Base-by-base conservation (phyloP, 2,797 vertebrate species). In the Mallotus villosus region DNA sequence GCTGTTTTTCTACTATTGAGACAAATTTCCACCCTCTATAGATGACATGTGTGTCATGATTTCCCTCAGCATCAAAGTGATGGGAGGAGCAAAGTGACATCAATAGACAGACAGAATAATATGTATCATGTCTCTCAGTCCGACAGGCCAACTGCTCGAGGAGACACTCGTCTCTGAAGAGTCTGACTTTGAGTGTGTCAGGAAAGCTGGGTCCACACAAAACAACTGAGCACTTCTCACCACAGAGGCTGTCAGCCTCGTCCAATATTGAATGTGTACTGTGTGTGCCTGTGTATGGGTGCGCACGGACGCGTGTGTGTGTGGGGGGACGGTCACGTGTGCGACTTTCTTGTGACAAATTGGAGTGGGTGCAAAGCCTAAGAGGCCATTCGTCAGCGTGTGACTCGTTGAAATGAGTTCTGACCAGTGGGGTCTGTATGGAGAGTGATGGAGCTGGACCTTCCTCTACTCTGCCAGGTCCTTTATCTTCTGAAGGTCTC, bases 401-500 rank as follows among this genome's bases (percentile, higher is more conserved):
- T 22, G 55, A 37, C 27, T 58, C 59, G 51, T 21, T 51, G 51
- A 68, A 68, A 68, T 68, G 29, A 68, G 55, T 58, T 58, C 67
- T 68, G 67, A 68, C 27, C 67, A 59, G 27, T 29, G 29, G n/a
- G 22, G 19, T 17, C 67, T 57, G 19, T 68, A 34, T 19, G 32
- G 16, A 68, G 67, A 58, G 29, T 37, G 24, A 68, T 68, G 21
- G 24, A 22, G 29, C 53, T 68, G 51, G 29, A 32, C 53, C 29
- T 59, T 21, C 53, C 29, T n/a, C 8, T 58, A 32, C 53, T 32
- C 51, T 55, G 27, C 27, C 53, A 37, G 67, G 29, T 58, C 29
- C 27, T 68, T 34, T n/a, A 37, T 68, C 67, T 68, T 68, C 24
- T 58, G 53, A 68, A 68, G 55, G 67, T 59, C 67, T 49, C 55